phyloP scores from a whole-genome alignment of 2,113 vertebrate species.

The Plectropomus leopardus region DNA sequence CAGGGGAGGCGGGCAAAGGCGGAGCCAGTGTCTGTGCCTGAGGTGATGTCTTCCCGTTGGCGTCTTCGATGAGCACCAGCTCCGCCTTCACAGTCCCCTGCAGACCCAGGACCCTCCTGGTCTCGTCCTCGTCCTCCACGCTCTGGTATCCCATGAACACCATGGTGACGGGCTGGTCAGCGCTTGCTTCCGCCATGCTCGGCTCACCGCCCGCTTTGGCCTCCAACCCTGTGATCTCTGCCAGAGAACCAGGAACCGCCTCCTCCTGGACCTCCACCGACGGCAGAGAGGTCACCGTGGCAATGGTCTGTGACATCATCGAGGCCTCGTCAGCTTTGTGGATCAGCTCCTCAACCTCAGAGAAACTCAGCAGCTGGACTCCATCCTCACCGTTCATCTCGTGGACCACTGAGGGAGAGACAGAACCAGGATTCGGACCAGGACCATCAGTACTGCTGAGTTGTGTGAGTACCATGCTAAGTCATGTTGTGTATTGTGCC shows the following conservation, averaged over 20 bases:
- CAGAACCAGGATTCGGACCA: background rate
- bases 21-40: constrained; percentile 13
- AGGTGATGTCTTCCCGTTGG: constrained; percentile 76
- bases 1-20: constrained; percentile 82
- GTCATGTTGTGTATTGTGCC: no score
- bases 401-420: constrained; percentile 89
- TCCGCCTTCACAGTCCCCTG: constrained; percentile 93
- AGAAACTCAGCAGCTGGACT: constrained; percentile 89
- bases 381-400: constrained; percentile 89
- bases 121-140: constrained; percentile 93
- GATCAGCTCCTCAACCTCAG: constrained; percentile 94
- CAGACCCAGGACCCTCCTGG: constrained; percentile 92
- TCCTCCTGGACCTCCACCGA: constrained; percentile 32
- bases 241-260: accelerated
- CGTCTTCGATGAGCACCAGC: constrained; percentile 91
- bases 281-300: constrained; percentile 21
- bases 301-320: constrained; percentile 76
- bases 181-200: constrained; percentile 73
- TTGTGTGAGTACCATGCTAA: no score
- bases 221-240: constrained; percentile 88
- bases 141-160: constrained; percentile 98
- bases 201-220: constrained; percentile 47
- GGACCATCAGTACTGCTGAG: no score
- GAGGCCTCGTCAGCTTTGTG: constrained; percentile 91
- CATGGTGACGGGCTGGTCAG: constrained; percentile 94